Conservation (phyloP, 2,113 vertebrate genomes). For the Pipra filicauda region DNA sequence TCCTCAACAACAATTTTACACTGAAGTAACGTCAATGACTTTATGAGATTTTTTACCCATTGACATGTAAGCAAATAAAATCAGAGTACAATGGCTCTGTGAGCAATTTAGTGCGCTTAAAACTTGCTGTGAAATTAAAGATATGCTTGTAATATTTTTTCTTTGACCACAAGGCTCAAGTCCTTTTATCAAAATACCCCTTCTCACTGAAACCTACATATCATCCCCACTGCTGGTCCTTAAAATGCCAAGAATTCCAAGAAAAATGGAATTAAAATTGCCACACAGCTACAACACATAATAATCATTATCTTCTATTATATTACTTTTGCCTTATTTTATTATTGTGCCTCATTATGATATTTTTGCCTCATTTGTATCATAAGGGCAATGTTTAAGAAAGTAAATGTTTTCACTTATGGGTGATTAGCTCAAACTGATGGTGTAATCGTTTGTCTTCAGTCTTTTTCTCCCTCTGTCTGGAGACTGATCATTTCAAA, state of each 20-base stretch:
- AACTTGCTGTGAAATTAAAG: background rate
- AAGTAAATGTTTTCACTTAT: slow-evolving; percentile 11
- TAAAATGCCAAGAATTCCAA: background rate
- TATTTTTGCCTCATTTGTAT: background rate
- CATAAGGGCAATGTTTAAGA: background rate
- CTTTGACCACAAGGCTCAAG: background rate
- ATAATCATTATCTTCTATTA: background rate
- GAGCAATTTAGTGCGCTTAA: background rate
- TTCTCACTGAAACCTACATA: background rate
- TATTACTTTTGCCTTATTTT: background rate
- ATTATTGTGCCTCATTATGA: background rate
- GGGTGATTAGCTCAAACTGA: background rate
- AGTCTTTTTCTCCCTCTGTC: background rate
- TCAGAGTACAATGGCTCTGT: background rate
- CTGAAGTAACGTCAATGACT: rapidly evolving
- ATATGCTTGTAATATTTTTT: background rate
- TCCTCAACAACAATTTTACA: background rate
- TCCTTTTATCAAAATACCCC: background rate
- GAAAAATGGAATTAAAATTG: background rate
- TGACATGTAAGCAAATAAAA: background rate
- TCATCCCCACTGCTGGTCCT: background rate
- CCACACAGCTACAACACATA: background rate
- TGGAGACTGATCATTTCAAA: slow-evolving; percentile 13
- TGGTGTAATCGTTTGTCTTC: background rate
- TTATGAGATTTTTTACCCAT: background rate